Evolutionary conservation across 2,888 invertebrate species (phyloP).

Genomic region (Drosophila hamatofila): DNA sequence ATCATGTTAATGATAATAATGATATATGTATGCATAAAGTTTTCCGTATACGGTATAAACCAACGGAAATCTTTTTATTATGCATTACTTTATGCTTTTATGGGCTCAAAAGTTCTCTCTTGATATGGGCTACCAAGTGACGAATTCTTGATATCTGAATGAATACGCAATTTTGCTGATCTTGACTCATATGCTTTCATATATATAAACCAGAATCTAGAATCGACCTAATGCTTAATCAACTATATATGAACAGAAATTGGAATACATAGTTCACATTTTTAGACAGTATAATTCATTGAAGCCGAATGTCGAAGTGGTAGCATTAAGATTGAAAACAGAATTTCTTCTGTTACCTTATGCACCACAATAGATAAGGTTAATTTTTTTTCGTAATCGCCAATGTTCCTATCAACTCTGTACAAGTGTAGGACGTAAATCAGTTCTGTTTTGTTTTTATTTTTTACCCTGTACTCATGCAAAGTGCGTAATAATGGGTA

Average conservation of each 20-base stretch:
- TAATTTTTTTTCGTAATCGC: slow-evolving; percentile 39
- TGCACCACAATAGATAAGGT: slow-evolving; percentile 35
- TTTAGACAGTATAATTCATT: background rate
- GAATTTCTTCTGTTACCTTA: background rate
- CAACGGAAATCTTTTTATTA: background rate
- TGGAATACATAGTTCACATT: background rate
- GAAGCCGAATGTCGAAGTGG: background rate
- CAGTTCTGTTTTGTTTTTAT: slow-evolving; percentile 46
- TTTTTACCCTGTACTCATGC: slow-evolving; percentile 8
- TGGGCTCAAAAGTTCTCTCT: background rate
- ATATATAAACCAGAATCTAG: background rate
- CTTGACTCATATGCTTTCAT: background rate
- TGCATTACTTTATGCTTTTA: background rate
- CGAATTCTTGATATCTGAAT: background rate
- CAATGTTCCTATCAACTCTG: slow-evolving; percentile 37
- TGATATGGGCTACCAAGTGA: background rate
- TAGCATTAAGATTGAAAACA: background rate
- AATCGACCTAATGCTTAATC: background rate
- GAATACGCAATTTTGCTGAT: background rate
- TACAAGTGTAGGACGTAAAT: slow-evolving; percentile 48
- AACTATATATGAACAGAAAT: background rate
- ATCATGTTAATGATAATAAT: background rate
- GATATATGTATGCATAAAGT: background rate
- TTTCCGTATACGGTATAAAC: background rate
- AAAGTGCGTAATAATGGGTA: background rate